Base-by-base conservation (phyloP, 1,140 invertebrate species). In the Zaprionus tsacasi region DNA sequence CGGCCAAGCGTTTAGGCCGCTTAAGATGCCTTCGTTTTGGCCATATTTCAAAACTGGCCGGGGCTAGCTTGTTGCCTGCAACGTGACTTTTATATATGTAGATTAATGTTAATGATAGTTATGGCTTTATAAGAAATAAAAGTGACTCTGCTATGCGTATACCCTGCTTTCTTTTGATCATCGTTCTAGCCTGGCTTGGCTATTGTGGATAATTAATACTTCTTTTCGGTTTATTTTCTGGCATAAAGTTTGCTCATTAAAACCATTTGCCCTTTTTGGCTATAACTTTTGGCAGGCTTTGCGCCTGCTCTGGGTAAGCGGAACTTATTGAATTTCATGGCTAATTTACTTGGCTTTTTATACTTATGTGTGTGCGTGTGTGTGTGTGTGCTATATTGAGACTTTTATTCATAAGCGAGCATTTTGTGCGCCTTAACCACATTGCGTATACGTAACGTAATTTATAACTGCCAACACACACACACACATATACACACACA, bases 381-480 rank as follows among this genome's bases (percentile, higher is more conserved):
- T 30, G 1, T 40, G 30, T 10, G 35, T n/a, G 21, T 30, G 27
- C 27, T 72, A 17, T 61, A 36, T 38, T 50, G 40, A 48, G 61
- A 5, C 65, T 48, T 82, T 66, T 79, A 82, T 86, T 86, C 83
- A 86, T 87, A 87, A 88, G 72, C 69, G 82, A 73, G 78, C 74
- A 79, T 65, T 87, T 79, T 86, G 81, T 79, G 69, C 59, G 76
- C 60, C 60, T 82, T 58, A 70, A 75, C 63, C 83, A 82, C 79
- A 73, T 70, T 88, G 77, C 80, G 83, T 87, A 88, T 87, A 88
- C 83, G 83, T 75, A 87, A 88, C 73, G 67, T 82, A 82, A 87
- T 88, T 87, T 87, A 87, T 77, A 87, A 70, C 69, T 75, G 72
- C 72, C 72, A 75, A 12, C 50, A 57, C 50, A 63, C 11, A 38